Evolutionary conservation across 2,888 invertebrate genomes (phyloP).

Genomic region (Eupithecia subfuscata): DNA sequence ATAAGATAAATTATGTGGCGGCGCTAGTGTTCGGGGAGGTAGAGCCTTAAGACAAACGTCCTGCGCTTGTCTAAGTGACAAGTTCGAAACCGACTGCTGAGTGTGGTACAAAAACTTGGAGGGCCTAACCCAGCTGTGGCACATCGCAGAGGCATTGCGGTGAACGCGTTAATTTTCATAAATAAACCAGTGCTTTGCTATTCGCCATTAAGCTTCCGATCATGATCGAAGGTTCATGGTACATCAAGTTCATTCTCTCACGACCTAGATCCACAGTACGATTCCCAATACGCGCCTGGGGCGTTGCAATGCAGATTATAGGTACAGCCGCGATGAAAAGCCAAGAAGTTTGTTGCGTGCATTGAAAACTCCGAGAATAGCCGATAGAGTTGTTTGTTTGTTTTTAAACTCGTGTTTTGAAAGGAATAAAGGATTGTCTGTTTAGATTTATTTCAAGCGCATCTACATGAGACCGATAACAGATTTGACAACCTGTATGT

Average conservation of each 20-base stretch:
- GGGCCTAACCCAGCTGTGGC: no score
- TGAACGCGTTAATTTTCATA: neutral
- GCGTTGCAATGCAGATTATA: slow-evolving; percentile 65
- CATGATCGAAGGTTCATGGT: slow-evolving; percentile 10
- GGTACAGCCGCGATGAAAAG: slow-evolving; percentile 25
- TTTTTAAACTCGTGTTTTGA: neutral
- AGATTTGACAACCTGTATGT: neutral
- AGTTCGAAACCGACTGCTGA: no score
- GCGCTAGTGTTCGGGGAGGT: no score
- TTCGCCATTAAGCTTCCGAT: slow-evolving; percentile 1
- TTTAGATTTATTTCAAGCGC: neutral
- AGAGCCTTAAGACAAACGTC: no score
- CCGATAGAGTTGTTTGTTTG: neutral
- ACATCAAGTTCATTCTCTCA: slow-evolving; percentile 32
- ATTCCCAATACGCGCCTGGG: slow-evolving; percentile 64
- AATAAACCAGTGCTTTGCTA: neutral
- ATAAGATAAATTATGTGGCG: no score
- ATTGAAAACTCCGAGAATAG: neutral
- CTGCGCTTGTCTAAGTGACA: no score
- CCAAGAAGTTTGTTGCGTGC: neutral
- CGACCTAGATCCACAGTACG: slow-evolving; percentile 71
- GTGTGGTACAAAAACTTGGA: no score
- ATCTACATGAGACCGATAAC: neutral
- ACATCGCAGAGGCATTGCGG: no score
- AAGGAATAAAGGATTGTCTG: neutral